A percentile compares a stretch with the other conserved stretches of the same genome.
These are phyloP conservation scores for Phalacrocorax pelagicus DNA, from an alignment of 2,113 vertebrate species.

Conservation along the genomic window DNA sequence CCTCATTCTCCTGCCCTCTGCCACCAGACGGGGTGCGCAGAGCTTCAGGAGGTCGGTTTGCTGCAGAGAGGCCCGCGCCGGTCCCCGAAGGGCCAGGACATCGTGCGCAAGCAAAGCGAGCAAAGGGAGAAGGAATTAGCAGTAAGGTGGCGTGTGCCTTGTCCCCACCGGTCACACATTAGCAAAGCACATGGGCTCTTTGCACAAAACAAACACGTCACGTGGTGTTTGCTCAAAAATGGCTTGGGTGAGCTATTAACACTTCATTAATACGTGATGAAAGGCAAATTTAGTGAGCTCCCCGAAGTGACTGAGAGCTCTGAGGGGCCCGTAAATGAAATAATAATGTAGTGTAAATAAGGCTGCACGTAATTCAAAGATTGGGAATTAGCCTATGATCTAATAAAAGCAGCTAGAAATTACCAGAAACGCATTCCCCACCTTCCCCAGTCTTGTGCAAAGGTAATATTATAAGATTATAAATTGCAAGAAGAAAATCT, in stretches of 20 bases:
- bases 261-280: conserved; percentile 64
- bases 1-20: neutral
- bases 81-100: neutral
- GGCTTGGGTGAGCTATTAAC: conserved; percentile 57
- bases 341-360: conserved; percentile 65
- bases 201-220: neutral
- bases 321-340: conserved; percentile 27
- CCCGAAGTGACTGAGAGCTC: conserved; percentile 47
- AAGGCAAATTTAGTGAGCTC: conserved; percentile 60
- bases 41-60: neutral
- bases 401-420: neutral
- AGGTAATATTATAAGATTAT: neutral
- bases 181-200: neutral
- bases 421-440: neutral
- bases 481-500: neutral
- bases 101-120: neutral
- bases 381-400: conserved; percentile 5
- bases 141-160: neutral
- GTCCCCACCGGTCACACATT: neutral
- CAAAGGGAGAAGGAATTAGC: neutral
- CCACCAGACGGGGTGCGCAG: neutral
- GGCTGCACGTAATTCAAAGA: neutral
- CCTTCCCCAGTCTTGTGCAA: neutral
- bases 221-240: conserved; percentile 37
- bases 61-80: neutral